Conservation (phyloP, 2,113 vertebrate genomes). For the Macheiramphus alcinus region DNA sequence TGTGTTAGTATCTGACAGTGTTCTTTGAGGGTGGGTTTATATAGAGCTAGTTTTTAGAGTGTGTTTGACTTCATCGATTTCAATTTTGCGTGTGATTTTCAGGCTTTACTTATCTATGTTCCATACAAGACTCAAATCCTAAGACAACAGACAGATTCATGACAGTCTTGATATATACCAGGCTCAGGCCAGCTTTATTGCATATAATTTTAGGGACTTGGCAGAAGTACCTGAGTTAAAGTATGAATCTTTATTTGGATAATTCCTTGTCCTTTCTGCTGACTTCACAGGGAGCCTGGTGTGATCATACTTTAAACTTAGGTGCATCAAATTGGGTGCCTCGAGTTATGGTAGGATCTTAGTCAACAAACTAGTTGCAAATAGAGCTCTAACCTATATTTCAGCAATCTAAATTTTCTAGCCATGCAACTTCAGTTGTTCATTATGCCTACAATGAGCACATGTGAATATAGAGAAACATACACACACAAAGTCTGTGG, state of each 20-base stretch:
- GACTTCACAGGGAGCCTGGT: not conserved
- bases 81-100: not conserved
- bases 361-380: not conserved
- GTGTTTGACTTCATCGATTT: not conserved
- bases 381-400: not conserved
- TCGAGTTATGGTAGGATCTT: not conserved
- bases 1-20: not conserved
- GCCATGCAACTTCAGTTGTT: not conserved
- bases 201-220: not conserved
- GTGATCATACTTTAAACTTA: not conserved
- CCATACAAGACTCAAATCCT: not conserved
- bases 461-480: not conserved
- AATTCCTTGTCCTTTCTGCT: not conserved
- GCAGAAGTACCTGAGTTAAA: not conserved
- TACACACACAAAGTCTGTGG: not conserved
- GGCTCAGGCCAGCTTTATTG: not conserved
- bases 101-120: not conserved
- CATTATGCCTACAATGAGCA: not conserved
- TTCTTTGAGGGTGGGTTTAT: not conserved
- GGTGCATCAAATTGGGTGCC: not conserved
- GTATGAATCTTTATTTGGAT: not conserved
- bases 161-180: not conserved
- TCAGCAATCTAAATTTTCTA: not conserved
- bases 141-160: not conserved
- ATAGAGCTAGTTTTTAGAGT: not conserved